Evolutionary conservation across 2,797 vertebrate species (phyloP).

Genomic region (Gallinago solitaria): DNA sequence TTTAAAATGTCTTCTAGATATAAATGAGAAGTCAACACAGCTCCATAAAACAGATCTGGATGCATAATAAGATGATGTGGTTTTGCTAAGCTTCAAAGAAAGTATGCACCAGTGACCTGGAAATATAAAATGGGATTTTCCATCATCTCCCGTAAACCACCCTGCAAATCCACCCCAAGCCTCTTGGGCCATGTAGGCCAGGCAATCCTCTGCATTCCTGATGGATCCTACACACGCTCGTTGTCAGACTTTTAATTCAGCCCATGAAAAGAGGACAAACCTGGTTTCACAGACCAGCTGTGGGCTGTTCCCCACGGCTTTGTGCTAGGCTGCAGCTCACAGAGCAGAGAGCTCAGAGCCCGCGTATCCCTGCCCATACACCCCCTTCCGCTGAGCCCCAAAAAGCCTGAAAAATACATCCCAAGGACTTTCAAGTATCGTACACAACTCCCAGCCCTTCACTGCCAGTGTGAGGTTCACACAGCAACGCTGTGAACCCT

Average conservation of each 20-base stretch:
- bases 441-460: neutral
- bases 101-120: slow-evolving; percentile 13
- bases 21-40: neutral
- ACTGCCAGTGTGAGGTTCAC: neutral
- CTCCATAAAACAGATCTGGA: neutral
- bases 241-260: neutral
- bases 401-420: neutral
- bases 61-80: neutral
- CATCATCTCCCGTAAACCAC: neutral
- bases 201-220: neutral
- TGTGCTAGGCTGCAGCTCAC: neutral
- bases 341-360: neutral
- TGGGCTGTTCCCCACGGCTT: neutral
- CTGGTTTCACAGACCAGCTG: neutral
- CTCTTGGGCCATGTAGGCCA: neutral
- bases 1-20: neutral
- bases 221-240: neutral
- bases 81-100: neutral
- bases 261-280: neutral
- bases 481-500: neutral
- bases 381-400: too few species aligned
- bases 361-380: too few species aligned
- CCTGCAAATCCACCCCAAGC: slow-evolving; percentile 7
- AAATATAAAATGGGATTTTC: slow-evolving; percentile 32
- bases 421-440: neutral